These are phyloP conservation scores for Hypomesus transpacificus DNA, from an alignment of 2,113 vertebrate species.

Conservation along the genomic window DNA sequence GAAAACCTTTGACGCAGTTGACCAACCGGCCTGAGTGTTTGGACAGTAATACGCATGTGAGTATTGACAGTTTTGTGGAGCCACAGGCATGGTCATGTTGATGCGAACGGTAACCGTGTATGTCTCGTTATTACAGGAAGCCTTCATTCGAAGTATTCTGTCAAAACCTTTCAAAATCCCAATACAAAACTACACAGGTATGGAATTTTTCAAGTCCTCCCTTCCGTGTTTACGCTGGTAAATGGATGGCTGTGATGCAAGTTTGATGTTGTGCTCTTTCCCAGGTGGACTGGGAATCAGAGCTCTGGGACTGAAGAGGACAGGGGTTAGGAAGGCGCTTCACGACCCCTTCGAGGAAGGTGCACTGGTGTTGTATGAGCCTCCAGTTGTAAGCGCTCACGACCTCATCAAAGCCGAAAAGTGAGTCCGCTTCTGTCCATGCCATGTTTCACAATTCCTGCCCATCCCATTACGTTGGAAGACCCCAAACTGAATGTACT, in stretches of 20 bases:
- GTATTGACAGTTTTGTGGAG: slow-evolving; percentile 30
- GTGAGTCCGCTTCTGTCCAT: slow-evolving; percentile 69
- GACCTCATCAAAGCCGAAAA: slow-evolving; percentile 93
- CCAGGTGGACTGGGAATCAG: slow-evolving; percentile 83
- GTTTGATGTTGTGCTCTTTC: neutral
- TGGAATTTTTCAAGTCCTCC: slow-evolving; percentile 24
- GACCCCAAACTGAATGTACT: neutral
- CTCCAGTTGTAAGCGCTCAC: slow-evolving; percentile 79
- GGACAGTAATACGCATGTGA: slow-evolving; percentile 85
- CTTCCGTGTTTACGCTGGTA: neutral
- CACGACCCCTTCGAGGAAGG: slow-evolving; percentile 92
- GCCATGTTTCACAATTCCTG: too few relatives aligned
- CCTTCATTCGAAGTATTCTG: slow-evolving; percentile 92
- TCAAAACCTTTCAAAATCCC: slow-evolving; percentile 95
- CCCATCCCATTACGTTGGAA: neutral
- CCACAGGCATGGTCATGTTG: too few relatives aligned
- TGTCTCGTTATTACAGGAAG: slow-evolving; percentile 77
- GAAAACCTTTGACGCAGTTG: slow-evolving; percentile 81
- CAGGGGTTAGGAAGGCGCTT: slow-evolving; percentile 82
- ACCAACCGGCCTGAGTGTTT: slow-evolving; percentile 70
- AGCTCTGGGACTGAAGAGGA: slow-evolving; percentile 84
- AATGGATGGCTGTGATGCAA: neutral
- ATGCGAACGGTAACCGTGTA: neutral
- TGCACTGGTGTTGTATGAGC: slow-evolving; percentile 89
- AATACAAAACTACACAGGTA: slow-evolving; percentile 95